Conservation (phyloP, 2,888 invertebrate species). For the Ectobius pallidus region DNA sequence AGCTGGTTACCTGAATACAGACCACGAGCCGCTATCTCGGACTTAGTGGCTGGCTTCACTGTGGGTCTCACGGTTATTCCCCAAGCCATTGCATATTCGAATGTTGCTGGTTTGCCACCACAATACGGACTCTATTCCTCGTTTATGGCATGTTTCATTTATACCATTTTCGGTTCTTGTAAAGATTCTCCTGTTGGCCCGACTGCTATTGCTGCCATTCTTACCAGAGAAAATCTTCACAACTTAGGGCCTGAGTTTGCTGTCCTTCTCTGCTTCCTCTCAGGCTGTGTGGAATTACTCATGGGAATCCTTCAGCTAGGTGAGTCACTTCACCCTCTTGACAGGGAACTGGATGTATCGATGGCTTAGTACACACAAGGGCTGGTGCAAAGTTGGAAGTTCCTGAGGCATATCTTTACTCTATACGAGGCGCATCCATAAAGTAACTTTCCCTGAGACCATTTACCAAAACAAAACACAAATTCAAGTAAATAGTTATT, state of each 20-base stretch:
- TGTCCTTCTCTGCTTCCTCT: constrained; percentile 72
- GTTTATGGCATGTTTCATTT: constrained; percentile 92
- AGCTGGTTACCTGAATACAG: constrained; percentile 72
- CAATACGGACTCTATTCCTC: constrained; percentile 96
- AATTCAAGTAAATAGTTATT: too few relatives aligned
- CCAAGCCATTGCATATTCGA: constrained; percentile 78
- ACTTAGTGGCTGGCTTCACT: constrained; percentile 77
- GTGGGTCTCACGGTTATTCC: constrained; percentile 80
- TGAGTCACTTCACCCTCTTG: constrained; percentile 53
- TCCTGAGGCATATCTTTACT: too few relatives aligned
- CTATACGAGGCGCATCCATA: too few relatives aligned
- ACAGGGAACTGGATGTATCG: too few relatives aligned
- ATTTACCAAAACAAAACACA: too few relatives aligned
- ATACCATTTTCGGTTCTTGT: constrained; percentile 87
- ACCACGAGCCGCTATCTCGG: constrained; percentile 63
- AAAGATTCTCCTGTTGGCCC: constrained; percentile 89
- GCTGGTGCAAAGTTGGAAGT: too few relatives aligned
- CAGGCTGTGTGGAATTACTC: constrained; percentile 71
- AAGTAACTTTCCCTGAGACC: too few relatives aligned
- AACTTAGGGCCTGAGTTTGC: constrained; percentile 74
- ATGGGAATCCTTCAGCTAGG: constrained; percentile 78
- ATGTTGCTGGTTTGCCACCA: constrained; percentile 73
- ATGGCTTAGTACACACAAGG: too few relatives aligned
- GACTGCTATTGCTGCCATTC: constrained; percentile 85
- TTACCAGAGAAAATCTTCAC: constrained; percentile 76